Percentiles rank a stretch among this genome's conserved stretches.
phyloP scores from a whole-genome alignment of 2,888 invertebrate species.

The Rotaria macrura region DNA sequence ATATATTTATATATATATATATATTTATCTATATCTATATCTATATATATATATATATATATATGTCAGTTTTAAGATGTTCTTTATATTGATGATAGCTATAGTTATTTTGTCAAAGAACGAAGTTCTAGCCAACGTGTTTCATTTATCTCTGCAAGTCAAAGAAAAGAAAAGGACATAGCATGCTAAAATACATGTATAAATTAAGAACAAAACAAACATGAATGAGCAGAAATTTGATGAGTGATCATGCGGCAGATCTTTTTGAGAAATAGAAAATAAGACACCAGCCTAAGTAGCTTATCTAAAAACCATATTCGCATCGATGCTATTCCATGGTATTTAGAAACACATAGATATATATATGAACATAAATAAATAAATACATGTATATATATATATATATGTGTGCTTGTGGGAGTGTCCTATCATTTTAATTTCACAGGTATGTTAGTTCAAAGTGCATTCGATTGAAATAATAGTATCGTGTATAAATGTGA shows the following conservation, averaged over 20 bases:
- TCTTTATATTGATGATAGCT: neutral
- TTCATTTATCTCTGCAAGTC: neutral
- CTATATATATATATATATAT: too few relatives aligned
- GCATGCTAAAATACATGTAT: neutral
- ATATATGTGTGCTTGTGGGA: too few relatives aligned
- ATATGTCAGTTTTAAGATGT: neutral
- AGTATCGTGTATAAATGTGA: neutral
- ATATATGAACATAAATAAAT: too few relatives aligned
- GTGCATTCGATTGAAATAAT: neutral
- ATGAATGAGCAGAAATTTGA: neutral
- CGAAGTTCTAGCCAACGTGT: neutral
- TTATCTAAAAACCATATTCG: constrained; percentile 21
- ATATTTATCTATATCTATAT: neutral
- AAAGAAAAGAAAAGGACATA: neutral
- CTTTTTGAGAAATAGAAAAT: neutral
- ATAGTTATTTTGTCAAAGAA: neutral
- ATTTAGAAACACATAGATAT: too few relatives aligned
- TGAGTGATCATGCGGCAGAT: neutral
- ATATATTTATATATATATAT: neutral
- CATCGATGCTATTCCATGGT: neutral
- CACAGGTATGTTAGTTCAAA: neutral
- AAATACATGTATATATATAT: too few relatives aligned
- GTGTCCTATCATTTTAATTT: too few relatives aligned
- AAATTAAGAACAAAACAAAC: neutral
- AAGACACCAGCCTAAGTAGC: constrained; percentile 15